Evolutionary conservation across 2,797 vertebrate genomes (phyloP), one percentile per base, ranked within the genome.

Genomic region (Martes flavigula): DNA sequence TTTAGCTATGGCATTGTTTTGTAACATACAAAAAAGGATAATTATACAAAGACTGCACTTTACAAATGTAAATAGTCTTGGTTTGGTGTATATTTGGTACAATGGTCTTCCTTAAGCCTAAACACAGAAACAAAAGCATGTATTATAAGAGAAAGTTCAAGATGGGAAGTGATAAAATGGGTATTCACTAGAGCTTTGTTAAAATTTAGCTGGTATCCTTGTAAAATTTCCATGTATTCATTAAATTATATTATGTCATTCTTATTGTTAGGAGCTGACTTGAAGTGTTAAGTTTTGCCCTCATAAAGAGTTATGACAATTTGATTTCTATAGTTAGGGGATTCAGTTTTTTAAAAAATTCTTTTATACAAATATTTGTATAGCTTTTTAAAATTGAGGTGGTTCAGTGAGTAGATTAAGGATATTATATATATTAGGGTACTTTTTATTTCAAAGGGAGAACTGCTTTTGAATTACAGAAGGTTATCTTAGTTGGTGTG

Each of bases 101-200:
- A 99, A 99, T 99, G 96, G 99, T 98, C 96, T 99, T 99, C 98
- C 98, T 98, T 98, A 98, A 98, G 98, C 98, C 98, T 98, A 98
- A 99, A 99, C 98, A 99, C 98, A 98, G 98, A 98, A 99, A 99
- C 99, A 99, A 99, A 99, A 99, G 99, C 97, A 98, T 98, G 98
- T 97, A 98, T 99, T 99, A 98, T 99, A 99, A 99, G 98, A 98
- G 98, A 99, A 98, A 97, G 98, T 99, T 98, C 98, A 98, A 99
- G 99, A 99, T 99, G 98, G 99, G 99, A 99, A 99, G 99, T 99
- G 99, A 99, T 99, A 99, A 99, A 99, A 99, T 99, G 99, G 98
- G 98, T 99, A 99, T 99, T 99, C 99, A 99, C 99, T 98, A 98
- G 98, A 98, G 98, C 98, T 99, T 98, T 99, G 99, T 99, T 98